Conservation (phyloP, 2,797 vertebrate genomes). For the Amazona finschi region DNA sequence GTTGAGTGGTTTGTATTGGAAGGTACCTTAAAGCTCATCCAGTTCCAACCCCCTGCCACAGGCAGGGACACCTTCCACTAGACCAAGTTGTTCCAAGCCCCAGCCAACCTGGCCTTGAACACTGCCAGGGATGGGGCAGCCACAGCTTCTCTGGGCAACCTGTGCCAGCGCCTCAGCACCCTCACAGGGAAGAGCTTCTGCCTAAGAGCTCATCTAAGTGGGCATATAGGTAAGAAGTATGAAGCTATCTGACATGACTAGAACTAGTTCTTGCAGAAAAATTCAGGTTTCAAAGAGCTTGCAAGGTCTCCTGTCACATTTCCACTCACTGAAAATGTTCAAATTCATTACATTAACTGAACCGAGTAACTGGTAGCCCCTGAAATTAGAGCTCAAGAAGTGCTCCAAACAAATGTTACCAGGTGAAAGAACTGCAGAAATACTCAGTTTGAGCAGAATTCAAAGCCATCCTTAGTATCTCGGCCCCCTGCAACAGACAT, state of each 20-base stretch:
- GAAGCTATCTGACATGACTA: not conserved
- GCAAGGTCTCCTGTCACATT: not conserved
- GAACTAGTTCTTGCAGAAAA: not conserved
- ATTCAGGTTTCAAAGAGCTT: not conserved
- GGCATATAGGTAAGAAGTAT: not conserved
- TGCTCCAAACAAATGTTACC: not conserved
- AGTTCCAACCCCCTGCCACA: not conserved
- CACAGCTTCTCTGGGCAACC: not conserved
- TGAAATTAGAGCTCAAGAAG: not conserved
- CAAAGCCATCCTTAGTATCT: not conserved
- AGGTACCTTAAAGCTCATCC: not conserved
- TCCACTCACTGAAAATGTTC: not conserved
- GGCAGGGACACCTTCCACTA: not conserved
- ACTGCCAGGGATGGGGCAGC: not conserved
- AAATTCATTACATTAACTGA: not conserved
- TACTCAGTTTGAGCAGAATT: not conserved
- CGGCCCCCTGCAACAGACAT: not conserved
- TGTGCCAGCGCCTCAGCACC: not conserved
- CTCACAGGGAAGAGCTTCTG: not conserved
- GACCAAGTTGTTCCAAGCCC: not conserved
- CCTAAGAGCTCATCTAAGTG: not conserved
- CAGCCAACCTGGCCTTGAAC: not conserved
- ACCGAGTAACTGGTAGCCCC: not conserved
- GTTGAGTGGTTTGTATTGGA: not conserved
- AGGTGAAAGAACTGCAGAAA: not conserved